Percentiles rank a stretch among this genome's conserved stretches.
These are phyloP conservation scores for Conistra vaccinii DNA, from an alignment of 2,888 invertebrate genomes.

Conservation along the genomic window DNA sequence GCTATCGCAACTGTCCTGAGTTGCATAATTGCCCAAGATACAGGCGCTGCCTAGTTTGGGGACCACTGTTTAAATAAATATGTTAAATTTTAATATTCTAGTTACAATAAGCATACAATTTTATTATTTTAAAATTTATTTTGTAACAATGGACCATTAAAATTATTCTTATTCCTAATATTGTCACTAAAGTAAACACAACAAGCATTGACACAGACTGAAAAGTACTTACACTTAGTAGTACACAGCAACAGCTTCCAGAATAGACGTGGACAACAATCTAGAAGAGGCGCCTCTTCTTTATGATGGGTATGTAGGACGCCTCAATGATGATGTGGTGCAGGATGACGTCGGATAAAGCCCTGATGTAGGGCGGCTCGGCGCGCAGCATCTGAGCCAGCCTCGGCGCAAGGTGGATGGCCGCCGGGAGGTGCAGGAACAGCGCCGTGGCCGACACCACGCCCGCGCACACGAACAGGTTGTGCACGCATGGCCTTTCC, in stretches of 20 bases:
- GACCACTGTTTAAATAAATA: too few species aligned
- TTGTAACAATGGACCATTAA: too few species aligned
- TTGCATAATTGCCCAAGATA: too few species aligned
- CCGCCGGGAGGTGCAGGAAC: slow-evolving; percentile 35
- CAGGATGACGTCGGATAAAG: slow-evolving; percentile 70
- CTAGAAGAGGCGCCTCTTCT: slow-evolving; percentile 24
- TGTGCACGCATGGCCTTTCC: slow-evolving; percentile 51
- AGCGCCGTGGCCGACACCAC: slow-evolving; percentile 69
- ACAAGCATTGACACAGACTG: not conserved
- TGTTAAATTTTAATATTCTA: too few species aligned
- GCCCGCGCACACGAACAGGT: slow-evolving; percentile 77
- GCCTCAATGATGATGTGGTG: slow-evolving; percentile 49
- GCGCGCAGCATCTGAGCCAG: slow-evolving; percentile 64
- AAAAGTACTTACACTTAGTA: slow-evolving; percentile 8
- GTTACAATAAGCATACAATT: too few species aligned
- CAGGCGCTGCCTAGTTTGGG: too few species aligned
- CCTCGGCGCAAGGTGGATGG: slow-evolving; percentile 42
- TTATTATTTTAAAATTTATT: too few species aligned
- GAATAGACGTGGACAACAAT: not conserved
- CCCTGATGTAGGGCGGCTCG: slow-evolving; percentile 68
- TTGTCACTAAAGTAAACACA: not conserved
- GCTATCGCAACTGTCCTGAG: too few species aligned
- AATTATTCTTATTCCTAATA: too few species aligned
- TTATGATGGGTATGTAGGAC: slow-evolving; percentile 18
- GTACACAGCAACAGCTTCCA: not conserved